Percentiles rank a stretch among this genome's conserved stretches.
Conservation (phyloP, 2,113 vertebrate genomes). For the Elephas maximus region DNA sequence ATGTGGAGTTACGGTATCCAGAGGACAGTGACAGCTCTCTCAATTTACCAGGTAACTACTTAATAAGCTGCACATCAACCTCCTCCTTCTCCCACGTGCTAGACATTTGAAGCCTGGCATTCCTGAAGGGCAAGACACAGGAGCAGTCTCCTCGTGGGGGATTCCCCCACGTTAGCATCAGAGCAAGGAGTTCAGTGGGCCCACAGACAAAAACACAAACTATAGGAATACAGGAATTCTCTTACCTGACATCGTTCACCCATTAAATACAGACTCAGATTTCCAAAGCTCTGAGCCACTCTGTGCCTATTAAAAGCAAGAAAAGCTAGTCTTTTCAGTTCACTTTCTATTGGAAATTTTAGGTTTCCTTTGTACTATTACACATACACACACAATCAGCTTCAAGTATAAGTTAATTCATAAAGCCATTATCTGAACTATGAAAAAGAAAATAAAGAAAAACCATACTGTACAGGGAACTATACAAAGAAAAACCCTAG, state of each 20-base stretch:
- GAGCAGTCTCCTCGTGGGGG: not conserved
- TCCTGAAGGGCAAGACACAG: not conserved
- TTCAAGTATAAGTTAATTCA: not conserved
- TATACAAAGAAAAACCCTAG: not conserved
- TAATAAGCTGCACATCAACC: not conserved
- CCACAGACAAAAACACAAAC: not conserved
- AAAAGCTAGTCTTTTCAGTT: not conserved
- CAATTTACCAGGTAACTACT: not conserved
- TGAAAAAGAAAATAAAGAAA: not conserved
- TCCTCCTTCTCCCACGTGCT: not conserved
- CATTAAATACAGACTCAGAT: not conserved
- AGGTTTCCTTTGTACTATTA: conserved; percentile 1
- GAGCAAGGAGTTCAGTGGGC: not conserved
- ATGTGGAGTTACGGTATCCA: not conserved
- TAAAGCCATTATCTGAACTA: not conserved
- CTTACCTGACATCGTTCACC: not conserved
- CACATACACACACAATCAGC: not conserved
- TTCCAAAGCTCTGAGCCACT: not conserved
- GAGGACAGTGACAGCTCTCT: not conserved
- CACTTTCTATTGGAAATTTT: not conserved
- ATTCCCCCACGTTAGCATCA: not conserved
- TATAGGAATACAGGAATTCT: not conserved
- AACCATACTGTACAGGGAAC: not conserved
- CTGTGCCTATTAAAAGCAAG: not conserved
- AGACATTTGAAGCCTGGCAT: not conserved